These are phyloP conservation scores for Acrobasis consociella DNA, from an alignment of 2,888 invertebrate species.

Conservation along the genomic window DNA sequence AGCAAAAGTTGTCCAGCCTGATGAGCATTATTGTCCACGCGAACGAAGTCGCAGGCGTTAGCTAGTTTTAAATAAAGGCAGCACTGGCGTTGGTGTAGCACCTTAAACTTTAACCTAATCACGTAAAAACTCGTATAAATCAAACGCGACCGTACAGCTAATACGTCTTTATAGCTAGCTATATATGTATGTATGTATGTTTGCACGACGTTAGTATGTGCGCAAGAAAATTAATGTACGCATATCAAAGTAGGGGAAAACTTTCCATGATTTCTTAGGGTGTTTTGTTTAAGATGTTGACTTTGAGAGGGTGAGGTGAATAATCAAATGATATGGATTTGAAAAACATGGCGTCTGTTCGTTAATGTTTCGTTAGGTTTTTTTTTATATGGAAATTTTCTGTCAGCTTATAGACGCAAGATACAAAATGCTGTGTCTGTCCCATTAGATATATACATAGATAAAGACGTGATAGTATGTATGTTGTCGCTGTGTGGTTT, in stretches of 20 bases:
- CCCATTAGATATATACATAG: too few species aligned
- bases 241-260: constrained; percentile 37
- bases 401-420: too few species aligned
- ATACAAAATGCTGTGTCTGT: too few species aligned
- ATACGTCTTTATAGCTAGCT: not conserved
- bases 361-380: not conserved
- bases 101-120: too few species aligned
- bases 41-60: too few species aligned
- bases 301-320: constrained; percentile 8
- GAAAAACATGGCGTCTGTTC: not conserved
- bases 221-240: constrained; percentile 40
- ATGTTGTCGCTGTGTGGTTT: too few species aligned
- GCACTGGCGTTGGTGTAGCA: too few species aligned
- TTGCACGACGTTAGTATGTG: constrained; percentile 19
- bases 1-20: too few species aligned
- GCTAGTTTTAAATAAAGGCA: too few species aligned
- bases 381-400: too few species aligned
- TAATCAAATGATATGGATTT: constrained; percentile 6
- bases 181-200: constrained; percentile 3
- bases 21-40: too few species aligned
- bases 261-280: constrained; percentile 30
- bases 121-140: constrained; percentile 4
- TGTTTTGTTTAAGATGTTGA: constrained; percentile 19
- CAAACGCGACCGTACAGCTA: constrained; percentile 3
- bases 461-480: too few species aligned